Base-by-base conservation (phyloP, 2,797 vertebrate genomes). In the Sciaenops ocellatus region DNA sequence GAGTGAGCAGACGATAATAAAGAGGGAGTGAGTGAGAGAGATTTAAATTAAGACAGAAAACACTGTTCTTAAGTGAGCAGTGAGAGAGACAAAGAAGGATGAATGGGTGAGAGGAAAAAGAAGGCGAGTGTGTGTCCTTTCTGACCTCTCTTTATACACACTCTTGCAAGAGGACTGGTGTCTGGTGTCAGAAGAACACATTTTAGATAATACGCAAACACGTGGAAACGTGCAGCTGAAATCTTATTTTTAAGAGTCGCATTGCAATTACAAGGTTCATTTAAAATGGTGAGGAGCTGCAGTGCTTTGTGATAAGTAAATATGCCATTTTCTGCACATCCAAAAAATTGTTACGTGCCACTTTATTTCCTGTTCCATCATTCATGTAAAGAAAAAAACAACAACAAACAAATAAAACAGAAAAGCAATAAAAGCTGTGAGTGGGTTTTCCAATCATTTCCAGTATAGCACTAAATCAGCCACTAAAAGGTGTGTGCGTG, bases 31-130 rank as follows among this genome's bases (percentile, higher is more conserved):
- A 82, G 80, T 12, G 34, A 69, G 55, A 55, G 76, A 82, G 73
- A 87, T 87, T 89, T 83, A 84, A 88, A 89, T 87, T 51, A 87
- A 82, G 87, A 89, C 73, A 79, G 84, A 88, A 88, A 85, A 90
- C 83, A 68, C 28, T 44, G 59, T 44, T 83, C 20, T 50, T 71
- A 78, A 84, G 78, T 83, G 76, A 85, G 78, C 79, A 57, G 69
- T 24, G 75, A 83, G 38, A 47, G 30, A 79, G 69, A 85, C 69
- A 63, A 76, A 89, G 79, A 83, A 42, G 42, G 69, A 83, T 69
- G 69, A 76, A 62, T 6, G 56, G 34, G 24, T 44, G 55, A 69
- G 71, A 66, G 28, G 63, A 28, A 55, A 64, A 57, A 73, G 17
- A 42, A 76, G 68, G 13, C 16, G 3, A 56, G 54, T n/a, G 44